Evolutionary conservation across 2,888 invertebrate genomes (phyloP), one percentile per base, ranked within the genome.

Genomic region (Dynastes grantii): DNA sequence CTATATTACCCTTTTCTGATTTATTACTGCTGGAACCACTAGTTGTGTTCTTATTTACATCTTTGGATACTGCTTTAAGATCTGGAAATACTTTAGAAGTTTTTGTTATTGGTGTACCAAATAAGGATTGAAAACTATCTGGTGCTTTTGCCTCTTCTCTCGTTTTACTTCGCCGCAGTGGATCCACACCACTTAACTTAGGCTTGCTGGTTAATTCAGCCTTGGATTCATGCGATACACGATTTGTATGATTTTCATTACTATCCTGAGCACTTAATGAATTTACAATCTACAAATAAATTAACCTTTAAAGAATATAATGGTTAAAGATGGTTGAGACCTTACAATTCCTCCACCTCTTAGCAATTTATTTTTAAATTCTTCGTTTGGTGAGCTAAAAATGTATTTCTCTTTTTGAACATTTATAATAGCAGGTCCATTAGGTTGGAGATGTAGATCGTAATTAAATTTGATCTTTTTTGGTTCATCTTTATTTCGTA

Each of bases 401-500:
- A 96, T 93, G 86, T 96, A 93, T 84, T 95, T 95, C 87, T 98
- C 97, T 85, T 93, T 93, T 79, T 95, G 92, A 79, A 92, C 92
- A 83, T 93, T 93, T 85, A 91, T 92, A 79, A 95, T 92, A 2
- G 95, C 91, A 67, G 94, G 93, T 1, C 95, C 95, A 83, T 92
- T 92, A 13, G 92, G 91, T 88, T 96, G 95, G 79, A 98, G 90
- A 85, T 93, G 92, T 82, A 98, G 91, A 89, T 98, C 97, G 90
- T 98, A 98, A 76, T 92, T 91, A 87, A 95, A 95, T 84, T 92
- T 91, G 85, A 96, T 94, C 85, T 94, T 96, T 87, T 95, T 96
- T 9, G 97, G 97, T 86, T 97, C 97, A 88, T 96, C 96, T 87
- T 95, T 95, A 88, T 96, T 97, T 84, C 94, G 95, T 82, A 97